Conservation (phyloP, 2,797 vertebrate genomes). For the Sphenopsis melanotis region DNA sequence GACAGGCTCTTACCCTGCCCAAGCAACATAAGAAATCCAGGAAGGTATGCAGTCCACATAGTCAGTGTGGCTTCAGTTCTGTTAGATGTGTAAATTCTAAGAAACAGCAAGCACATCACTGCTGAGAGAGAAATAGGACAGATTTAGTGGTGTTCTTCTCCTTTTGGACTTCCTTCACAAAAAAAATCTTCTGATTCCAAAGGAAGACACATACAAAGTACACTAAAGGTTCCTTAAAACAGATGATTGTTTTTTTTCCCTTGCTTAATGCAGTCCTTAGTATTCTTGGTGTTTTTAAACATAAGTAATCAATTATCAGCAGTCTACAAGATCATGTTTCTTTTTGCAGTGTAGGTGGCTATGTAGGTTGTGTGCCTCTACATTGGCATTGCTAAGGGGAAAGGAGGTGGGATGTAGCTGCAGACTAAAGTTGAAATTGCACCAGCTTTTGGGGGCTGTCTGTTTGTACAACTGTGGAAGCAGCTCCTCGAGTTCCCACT, state of each 20-base stretch:
- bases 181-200: neutral
- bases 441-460: neutral
- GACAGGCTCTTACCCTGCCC: neutral
- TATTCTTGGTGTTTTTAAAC: neutral
- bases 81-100: neutral
- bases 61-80: neutral
- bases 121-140: neutral
- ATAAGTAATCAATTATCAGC: neutral
- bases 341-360: neutral
- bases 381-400: neutral
- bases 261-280: neutral
- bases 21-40: constrained; percentile 12
- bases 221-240: neutral
- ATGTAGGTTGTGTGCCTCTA: neutral
- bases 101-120: neutral
- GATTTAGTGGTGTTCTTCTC: neutral
- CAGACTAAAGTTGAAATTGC: neutral
- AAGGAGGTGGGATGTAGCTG: neutral
- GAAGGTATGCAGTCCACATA: neutral
- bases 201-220: neutral
- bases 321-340: neutral
- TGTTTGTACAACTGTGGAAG: neutral
- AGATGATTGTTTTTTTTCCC: neutral
- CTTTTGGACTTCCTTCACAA: neutral
- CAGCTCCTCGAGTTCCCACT: neutral